These are phyloP conservation scores for Plemyria rubiginata DNA, from an alignment of 2,888 invertebrate species.

Conservation along the genomic window DNA sequence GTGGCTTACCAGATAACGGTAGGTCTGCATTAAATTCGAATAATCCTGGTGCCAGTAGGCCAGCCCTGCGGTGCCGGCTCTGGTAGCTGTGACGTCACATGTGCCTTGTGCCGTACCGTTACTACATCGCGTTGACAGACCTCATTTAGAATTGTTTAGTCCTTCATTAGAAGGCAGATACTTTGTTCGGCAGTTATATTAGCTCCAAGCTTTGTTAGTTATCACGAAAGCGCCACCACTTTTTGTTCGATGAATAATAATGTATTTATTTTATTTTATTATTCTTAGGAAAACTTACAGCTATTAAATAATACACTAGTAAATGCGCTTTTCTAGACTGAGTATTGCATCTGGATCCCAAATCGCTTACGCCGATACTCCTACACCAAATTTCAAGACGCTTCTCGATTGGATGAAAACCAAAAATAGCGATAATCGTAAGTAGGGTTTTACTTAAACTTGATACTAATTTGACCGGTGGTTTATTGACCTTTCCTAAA, in stretches of 20 bases:
- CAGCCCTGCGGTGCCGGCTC: constrained; percentile 46
- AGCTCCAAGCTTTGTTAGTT: constrained; percentile 50
- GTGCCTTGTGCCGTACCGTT: constrained; percentile 41
- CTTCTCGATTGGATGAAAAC: no score
- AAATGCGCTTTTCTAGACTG: no score
- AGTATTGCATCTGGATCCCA: no score
- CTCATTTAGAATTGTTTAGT: constrained; percentile 43
- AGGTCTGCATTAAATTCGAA: constrained; percentile 36
- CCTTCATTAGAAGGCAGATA: constrained; percentile 43
- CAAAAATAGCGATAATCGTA: no score
- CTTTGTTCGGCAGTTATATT: constrained; percentile 48
- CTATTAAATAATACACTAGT: no score
- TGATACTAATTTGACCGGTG: constrained; percentile 21
- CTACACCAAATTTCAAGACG: no score
- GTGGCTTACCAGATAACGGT: constrained; percentile 49
- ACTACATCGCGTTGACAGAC: constrained; percentile 41
- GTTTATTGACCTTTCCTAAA: constrained; percentile 60
- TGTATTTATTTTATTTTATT: no score
- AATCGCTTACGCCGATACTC: no score
- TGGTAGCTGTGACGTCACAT: no score
- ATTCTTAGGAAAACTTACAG: neutral
- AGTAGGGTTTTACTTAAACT: no score
- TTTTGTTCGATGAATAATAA: constrained; percentile 28
- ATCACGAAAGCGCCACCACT: constrained; percentile 42
- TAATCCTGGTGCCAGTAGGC: constrained; percentile 44